A percentile compares a stretch with the other conserved stretches of the same genome.
These are phyloP conservation scores for Alouatta palliata DNA, from an alignment of 2,113 vertebrate genomes.

Conservation along the genomic window DNA sequence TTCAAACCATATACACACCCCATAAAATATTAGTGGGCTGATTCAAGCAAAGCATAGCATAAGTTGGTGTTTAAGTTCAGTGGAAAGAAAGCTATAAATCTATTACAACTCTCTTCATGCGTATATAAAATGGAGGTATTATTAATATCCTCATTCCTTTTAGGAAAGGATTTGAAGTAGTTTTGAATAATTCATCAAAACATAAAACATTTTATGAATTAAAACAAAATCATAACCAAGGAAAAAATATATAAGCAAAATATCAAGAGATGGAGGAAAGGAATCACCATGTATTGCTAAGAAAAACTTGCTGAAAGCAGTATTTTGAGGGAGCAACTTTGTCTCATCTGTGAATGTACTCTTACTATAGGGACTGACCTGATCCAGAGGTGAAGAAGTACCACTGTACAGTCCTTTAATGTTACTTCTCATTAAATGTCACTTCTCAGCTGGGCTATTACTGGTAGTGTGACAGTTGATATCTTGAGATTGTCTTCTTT, in stretches of 20 bases:
- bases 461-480: background rate
- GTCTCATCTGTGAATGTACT: background rate
- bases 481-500: background rate
- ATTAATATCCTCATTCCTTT: background rate
- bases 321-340: background rate
- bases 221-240: background rate
- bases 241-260: conserved; percentile 14
- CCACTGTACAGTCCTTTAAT: background rate
- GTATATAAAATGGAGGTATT: background rate
- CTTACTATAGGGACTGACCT: background rate
- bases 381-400: background rate
- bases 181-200: conserved; percentile 2
- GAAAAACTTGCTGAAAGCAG: background rate
- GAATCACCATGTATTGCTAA: background rate
- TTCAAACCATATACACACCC: background rate
- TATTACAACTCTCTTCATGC: background rate
- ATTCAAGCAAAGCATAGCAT: background rate
- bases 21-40: background rate
- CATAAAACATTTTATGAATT: background rate
- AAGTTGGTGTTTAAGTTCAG: background rate
- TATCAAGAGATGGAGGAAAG: background rate
- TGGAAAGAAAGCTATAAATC: background rate
- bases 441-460: background rate
- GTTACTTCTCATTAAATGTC: background rate
- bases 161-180: background rate